A percentile compares a stretch with the other conserved stretches of the same genome.
phyloP scores from a whole-genome alignment of 1,140 invertebrate species.

The Bacillus rossius region DNA sequence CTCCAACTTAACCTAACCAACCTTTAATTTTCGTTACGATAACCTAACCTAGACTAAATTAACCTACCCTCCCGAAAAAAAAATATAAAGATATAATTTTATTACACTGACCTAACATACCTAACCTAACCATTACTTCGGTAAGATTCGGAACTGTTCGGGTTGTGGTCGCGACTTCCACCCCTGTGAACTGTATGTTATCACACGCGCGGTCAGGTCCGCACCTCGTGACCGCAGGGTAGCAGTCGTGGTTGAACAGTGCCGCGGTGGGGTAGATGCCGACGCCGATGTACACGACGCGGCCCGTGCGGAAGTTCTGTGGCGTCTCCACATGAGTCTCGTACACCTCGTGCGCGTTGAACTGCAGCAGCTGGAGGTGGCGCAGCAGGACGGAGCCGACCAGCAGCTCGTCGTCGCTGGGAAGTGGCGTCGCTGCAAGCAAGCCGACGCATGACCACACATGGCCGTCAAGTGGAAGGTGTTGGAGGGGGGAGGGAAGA shows the following conservation, averaged over 20 bases:
- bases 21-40: too few species aligned
- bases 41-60: too few species aligned
- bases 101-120: too few species aligned
- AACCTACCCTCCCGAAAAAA: too few species aligned
- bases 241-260: constrained; percentile 85
- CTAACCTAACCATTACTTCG: too few species aligned
- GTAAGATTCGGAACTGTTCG: too few species aligned
- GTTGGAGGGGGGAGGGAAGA: too few species aligned
- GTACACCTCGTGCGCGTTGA: constrained; percentile 87
- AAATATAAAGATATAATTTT: too few species aligned
- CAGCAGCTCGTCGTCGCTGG: constrained; percentile 45
- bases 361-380: constrained; percentile 76
- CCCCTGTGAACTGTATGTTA: too few species aligned
- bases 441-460: background rate
- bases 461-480: too few species aligned
- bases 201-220: background rate
- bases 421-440: background rate
- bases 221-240: constrained; percentile 69
- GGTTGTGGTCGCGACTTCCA: too few species aligned
- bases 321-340: constrained; percentile 53
- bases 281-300: constrained; percentile 62
- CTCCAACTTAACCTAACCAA: too few species aligned
- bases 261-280: constrained; percentile 74
- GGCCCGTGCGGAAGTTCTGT: constrained; percentile 49
- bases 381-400: constrained; percentile 43